A percentile compares a stretch with the other conserved stretches of the same genome.
phyloP scores from a whole-genome alignment of 2,888 invertebrate species.

The Boloria euphrosyne region DNA sequence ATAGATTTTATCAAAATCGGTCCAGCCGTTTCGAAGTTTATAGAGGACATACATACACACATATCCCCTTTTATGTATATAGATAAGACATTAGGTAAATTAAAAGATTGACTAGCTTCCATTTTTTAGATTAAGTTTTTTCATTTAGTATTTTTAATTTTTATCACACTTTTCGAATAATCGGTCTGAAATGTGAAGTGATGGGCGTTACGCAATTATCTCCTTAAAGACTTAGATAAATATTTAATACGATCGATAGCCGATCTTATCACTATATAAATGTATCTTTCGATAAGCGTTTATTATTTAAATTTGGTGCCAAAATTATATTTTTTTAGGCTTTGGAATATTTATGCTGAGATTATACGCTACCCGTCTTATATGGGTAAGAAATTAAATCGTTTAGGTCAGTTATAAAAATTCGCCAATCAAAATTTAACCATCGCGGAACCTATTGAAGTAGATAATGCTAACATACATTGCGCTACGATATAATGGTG shows the following conservation, averaged over 20 bases:
- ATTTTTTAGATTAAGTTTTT: background rate
- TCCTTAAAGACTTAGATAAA: conserved; percentile 10
- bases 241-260: conserved; percentile 5
- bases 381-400: background rate
- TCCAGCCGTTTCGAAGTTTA: too few relatives aligned
- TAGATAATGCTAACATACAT: too few relatives aligned
- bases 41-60: too few relatives aligned
- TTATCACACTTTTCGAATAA: background rate
- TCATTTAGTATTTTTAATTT: background rate
- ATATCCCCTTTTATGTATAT: too few relatives aligned
- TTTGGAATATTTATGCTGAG: background rate
- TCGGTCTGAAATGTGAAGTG: background rate
- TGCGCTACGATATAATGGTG: too few relatives aligned
- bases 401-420: too few relatives aligned
- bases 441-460: too few relatives aligned
- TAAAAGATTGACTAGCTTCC: background rate
- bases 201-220: conserved; percentile 3
- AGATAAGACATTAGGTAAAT: background rate
- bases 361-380: background rate
- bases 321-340: conserved; percentile 6
- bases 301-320: conserved; percentile 21
- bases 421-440: too few relatives aligned
- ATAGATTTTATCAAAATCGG: too few relatives aligned
- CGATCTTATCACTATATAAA: conserved; percentile 7
- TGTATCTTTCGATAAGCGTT: conserved; percentile 5